Percentiles rank a stretch among this genome's conserved stretches.
These are phyloP conservation scores for Camponotus pennsylvanicus DNA, from an alignment of 1,140 invertebrate genomes.

Conservation along the genomic window DNA sequence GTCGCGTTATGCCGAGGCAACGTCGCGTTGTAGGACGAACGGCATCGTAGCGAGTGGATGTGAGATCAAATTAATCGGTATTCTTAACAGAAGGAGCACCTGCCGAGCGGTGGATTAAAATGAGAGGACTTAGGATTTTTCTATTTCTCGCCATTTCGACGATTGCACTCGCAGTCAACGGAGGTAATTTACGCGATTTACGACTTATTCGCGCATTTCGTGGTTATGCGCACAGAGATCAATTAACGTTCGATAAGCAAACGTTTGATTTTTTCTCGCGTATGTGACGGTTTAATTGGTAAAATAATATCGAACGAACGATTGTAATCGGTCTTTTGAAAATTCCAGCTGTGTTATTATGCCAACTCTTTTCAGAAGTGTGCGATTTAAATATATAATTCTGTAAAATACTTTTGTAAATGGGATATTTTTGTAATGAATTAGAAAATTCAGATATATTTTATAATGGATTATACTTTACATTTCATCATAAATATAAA, in stretches of 20 bases:
- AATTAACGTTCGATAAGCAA: background rate
- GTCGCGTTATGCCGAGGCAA: constrained; percentile 52
- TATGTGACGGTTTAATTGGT: background rate
- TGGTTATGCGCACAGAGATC: background rate
- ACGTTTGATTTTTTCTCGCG: background rate
- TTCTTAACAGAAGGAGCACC: constrained; percentile 54
- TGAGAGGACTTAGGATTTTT: constrained; percentile 88
- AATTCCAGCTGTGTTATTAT: constrained; percentile 8
- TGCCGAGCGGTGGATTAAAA: constrained; percentile 74
- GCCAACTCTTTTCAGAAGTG: background rate
- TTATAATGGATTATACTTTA: background rate
- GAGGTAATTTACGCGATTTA: constrained; percentile 83
- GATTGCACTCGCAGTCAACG: constrained; percentile 86
- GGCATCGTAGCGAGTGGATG: constrained; percentile 57
- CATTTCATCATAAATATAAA: background rate
- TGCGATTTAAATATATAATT: constrained; percentile 2
- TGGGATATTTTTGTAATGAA: constrained; percentile 5
- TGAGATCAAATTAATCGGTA: constrained; percentile 45
- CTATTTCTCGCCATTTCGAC: constrained; percentile 87
- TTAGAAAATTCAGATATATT: background rate
- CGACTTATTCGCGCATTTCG: background rate
- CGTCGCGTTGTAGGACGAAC: constrained; percentile 39
- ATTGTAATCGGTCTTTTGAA: background rate
- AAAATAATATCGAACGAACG: background rate
- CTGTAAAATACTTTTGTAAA: background rate